These are phyloP conservation scores for Verasper variegatus DNA, from an alignment of 2,113 vertebrate species.

Conservation along the genomic window DNA sequence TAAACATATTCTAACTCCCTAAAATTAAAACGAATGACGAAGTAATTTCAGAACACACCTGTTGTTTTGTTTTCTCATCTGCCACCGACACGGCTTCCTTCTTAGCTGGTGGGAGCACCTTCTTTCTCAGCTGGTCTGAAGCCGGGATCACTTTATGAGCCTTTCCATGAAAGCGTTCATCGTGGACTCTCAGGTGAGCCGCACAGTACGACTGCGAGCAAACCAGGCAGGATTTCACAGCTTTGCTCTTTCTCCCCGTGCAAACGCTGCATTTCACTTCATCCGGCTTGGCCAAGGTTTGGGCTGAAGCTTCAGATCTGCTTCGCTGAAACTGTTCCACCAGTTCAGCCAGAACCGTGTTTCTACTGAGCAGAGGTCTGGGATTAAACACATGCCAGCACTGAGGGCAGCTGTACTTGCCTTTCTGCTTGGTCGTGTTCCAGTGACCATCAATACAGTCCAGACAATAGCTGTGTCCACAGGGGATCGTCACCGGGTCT, in stretches of 20 bases:
- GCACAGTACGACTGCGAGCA: conserved; percentile 92
- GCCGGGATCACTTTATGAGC: conserved; percentile 85
- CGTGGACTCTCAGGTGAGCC: conserved; percentile 89
- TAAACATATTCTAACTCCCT: too few relatives aligned
- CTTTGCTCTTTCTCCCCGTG: conserved; percentile 86
- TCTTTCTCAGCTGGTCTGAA: conserved; percentile 56
- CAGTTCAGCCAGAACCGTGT: conserved; percentile 79
- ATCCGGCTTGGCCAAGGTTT: conserved; percentile 43
- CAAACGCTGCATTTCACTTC: conserved; percentile 87
- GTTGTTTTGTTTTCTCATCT: too few relatives aligned
- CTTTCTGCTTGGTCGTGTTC: conserved; percentile 73
- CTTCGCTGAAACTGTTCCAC: conserved; percentile 71
- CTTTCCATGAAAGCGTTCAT: conserved; percentile 85
- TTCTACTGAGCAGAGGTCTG: conserved; percentile 77
- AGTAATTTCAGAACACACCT: too few relatives aligned
- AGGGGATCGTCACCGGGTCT: conserved; percentile 82
- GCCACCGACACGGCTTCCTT: too few relatives aligned
- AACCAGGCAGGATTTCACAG: conserved; percentile 90
- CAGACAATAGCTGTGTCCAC: conserved; percentile 91
- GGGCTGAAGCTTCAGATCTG: neutral
- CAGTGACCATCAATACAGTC: conserved; percentile 83
- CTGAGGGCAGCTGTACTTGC: conserved; percentile 80
- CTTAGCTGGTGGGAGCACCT: conserved; percentile 59
- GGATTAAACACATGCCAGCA: conserved; percentile 80
- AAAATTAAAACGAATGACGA: too few relatives aligned